Evolutionary conservation across 1,140 invertebrate genomes (phyloP), one percentile per base, ranked within the genome.

Genomic region (Cataglyphis hispanica): DNA sequence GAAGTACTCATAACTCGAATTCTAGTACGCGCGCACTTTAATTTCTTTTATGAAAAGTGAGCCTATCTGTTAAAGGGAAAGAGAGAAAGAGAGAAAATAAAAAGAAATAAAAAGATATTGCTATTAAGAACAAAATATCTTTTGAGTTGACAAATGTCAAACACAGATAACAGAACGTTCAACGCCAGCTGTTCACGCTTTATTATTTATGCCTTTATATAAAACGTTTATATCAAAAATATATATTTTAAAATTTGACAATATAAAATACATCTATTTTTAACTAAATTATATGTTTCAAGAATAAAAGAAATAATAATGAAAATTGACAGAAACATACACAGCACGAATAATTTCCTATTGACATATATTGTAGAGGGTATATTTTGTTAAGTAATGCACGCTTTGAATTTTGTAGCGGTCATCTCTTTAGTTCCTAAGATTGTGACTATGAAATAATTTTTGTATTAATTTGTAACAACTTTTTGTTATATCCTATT

Each of bases 141-240:
- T 37, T n/a, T n/a, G n/a, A 22, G 46, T 66, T 86, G 64, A 86
- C 66, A 58, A 46, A 50, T 58, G 89, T 89, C 86, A 56, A 76
- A 69, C 40, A 53, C 89, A 86, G 43, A 53, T 43, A 13, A 60
- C 61, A 11, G 31, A 37, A 40, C 75, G 13, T 16, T 89, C 90
- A 84, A 19, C 43, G n/a, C 8, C 87, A 91, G 60, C 86, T 87
- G 85, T 66, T 87, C 85, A 81, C 78, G 87, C 76, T 85, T 84
- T 50, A 66, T 87, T 85, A 87, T 83, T 77, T 74, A 88, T 90
- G 11, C 19, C n/a, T 58, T 27, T 27, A 16, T 16, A 53, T 78
- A 66, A 67, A 70, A 2, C 8, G 22, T 60, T n/a, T 19, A 53
- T 8, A 31, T 53, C 0, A 10, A 46, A 0, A 19, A 37, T 37